phyloP scores from a whole-genome alignment of 2,888 invertebrate species.

The Papilio gigon region DNA sequence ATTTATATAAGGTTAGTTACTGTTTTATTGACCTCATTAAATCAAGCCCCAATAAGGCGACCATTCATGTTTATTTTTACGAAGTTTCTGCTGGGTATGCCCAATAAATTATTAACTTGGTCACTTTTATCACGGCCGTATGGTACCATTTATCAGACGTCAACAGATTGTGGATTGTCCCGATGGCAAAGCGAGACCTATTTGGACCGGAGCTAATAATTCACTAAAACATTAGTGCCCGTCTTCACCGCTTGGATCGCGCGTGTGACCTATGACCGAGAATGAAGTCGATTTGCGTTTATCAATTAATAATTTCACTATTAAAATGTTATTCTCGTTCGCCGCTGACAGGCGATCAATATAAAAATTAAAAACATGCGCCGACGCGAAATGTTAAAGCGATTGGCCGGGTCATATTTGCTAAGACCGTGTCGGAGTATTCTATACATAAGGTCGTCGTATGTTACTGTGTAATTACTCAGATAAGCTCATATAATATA shows the following conservation, averaged over 20 bases:
- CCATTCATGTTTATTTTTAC: slow-evolving; percentile 83
- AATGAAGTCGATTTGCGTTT: slow-evolving; percentile 30
- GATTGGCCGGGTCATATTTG: slow-evolving; percentile 38
- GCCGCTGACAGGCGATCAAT: slow-evolving; percentile 39
- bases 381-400: slow-evolving; percentile 38
- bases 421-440: slow-evolving; percentile 33
- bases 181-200: slow-evolving; percentile 37
- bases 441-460: slow-evolving; percentile 36
- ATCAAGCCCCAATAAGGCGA: slow-evolving; percentile 82
- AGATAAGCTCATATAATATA: slow-evolving; percentile 38
- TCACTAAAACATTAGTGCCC: slow-evolving; percentile 36
- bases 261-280: slow-evolving; percentile 37
- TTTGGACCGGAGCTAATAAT: slow-evolving; percentile 34
- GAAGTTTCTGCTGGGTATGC: slow-evolving; percentile 79
- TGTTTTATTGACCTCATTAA: slow-evolving; percentile 81
- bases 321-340: slow-evolving; percentile 38
- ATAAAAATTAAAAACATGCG: slow-evolving; percentile 34
- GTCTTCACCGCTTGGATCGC: slow-evolving; percentile 38
- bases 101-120: slow-evolving; percentile 80
- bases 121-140: slow-evolving; percentile 80
- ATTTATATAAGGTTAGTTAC: slow-evolving; percentile 83
- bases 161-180: slow-evolving; percentile 60
- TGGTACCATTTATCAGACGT: slow-evolving; percentile 72
- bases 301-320: slow-evolving; percentile 40
- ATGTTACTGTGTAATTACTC: slow-evolving; percentile 39